These are phyloP conservation scores for Brotula barbata DNA, from an alignment of 2,797 vertebrate species.

Conservation along the genomic window DNA sequence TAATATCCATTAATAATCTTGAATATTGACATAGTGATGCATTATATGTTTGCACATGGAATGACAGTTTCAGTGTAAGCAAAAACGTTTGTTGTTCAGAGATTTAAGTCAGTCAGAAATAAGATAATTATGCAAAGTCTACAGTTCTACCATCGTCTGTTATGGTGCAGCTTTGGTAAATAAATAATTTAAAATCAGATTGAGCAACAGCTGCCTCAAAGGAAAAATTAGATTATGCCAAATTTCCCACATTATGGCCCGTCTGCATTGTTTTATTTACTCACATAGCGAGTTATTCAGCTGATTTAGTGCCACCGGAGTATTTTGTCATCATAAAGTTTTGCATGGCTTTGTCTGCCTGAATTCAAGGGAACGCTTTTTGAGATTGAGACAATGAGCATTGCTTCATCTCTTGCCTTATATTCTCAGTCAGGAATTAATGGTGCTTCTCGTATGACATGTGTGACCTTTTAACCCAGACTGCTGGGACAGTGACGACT, in stretches of 20 bases:
- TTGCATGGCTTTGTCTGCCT: not conserved
- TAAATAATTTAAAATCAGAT: no score
- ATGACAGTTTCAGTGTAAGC: no score
- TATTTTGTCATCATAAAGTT: not conserved
- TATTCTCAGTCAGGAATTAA: constrained; percentile 51
- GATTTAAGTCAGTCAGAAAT: no score
- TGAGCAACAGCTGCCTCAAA: not conserved
- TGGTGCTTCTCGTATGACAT: constrained; percentile 71
- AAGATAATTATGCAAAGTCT: no score
- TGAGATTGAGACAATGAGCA: constrained; percentile 3
- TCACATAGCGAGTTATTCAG: not conserved
- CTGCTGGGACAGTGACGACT: constrained; percentile 87
- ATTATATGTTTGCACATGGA: no score
- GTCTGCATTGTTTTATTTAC: not conserved
- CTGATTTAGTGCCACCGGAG: not conserved
- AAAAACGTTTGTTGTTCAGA: no score
- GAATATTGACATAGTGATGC: no score
- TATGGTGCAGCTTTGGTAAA: no score
- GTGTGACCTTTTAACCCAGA: constrained; percentile 84
- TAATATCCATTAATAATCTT: no score
- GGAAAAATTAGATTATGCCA: not conserved
- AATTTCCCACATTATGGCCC: not conserved
- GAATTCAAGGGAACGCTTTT: not conserved
- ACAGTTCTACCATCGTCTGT: no score
- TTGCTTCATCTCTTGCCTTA: constrained; percentile 16